Evolutionary conservation across 2,797 vertebrate genomes (phyloP).

Genomic region (Myiotriccus ornatus): DNA sequence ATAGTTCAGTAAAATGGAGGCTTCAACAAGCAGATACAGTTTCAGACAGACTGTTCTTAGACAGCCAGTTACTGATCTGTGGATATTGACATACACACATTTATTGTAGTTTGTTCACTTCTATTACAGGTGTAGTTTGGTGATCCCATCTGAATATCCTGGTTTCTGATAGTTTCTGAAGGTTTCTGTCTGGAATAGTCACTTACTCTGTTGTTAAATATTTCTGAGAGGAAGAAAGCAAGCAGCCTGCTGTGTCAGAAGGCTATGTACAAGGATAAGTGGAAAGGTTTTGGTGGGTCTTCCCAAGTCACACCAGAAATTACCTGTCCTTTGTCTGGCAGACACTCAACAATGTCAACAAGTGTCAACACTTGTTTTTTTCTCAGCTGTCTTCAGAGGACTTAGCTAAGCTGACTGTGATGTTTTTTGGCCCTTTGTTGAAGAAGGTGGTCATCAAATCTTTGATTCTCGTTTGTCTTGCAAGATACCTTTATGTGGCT

Average conservation of each 20-base stretch:
- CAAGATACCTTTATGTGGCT: background rate
- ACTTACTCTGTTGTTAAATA: background rate
- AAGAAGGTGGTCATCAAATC: background rate
- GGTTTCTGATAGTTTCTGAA: background rate
- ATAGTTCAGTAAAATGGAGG: background rate
- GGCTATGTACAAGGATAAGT: background rate
- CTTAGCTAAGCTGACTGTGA: background rate
- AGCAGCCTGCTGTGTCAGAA: background rate
- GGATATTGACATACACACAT: background rate
- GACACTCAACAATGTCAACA: background rate
- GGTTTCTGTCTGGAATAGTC: background rate
- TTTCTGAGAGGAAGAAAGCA: background rate
- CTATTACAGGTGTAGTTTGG: background rate
- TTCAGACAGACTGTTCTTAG: background rate
- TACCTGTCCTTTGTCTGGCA: background rate
- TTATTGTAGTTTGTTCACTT: background rate
- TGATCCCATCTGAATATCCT: background rate
- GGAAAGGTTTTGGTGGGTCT: background rate
- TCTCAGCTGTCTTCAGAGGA: background rate
- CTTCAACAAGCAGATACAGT: background rate
- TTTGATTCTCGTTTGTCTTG: background rate
- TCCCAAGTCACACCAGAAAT: background rate
- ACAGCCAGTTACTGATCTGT: background rate
- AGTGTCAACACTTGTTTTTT: background rate
- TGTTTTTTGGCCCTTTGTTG: background rate